Conservation (phyloP, 2,113 vertebrate genomes). For the Ophiodon elongatus region DNA sequence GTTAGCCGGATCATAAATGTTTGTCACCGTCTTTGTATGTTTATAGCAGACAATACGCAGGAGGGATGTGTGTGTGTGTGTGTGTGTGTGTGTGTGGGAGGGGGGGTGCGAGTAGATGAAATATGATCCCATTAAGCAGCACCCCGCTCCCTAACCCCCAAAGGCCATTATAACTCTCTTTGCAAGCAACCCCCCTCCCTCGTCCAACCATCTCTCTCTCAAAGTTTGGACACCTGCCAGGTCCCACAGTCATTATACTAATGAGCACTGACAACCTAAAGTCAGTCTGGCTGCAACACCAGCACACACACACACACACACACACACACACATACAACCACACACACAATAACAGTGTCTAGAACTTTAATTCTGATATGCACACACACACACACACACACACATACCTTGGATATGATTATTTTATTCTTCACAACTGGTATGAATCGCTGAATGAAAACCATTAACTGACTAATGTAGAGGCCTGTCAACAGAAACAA, state of each 20-base stretch:
- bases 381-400: not conserved
- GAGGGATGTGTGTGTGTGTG: slow-evolving; percentile 13
- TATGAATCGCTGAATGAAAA: not conserved
- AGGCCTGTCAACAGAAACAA: not conserved
- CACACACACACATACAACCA: slow-evolving; percentile 39
- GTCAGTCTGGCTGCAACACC: slow-evolving; percentile 65
- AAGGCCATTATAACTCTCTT: slow-evolving; percentile 56
- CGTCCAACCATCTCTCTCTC: slow-evolving; percentile 47
- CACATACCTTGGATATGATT: not conserved
- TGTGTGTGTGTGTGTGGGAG: slow-evolving; percentile 7
- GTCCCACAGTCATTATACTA: slow-evolving; percentile 78
- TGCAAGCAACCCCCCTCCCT: slow-evolving; percentile 11
- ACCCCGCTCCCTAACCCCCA: not conserved
- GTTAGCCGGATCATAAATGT: slow-evolving; percentile 28
- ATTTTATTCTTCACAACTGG: not conserved
- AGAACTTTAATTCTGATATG: not conserved
- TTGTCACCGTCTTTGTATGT: slow-evolving; percentile 50
- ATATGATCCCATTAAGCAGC: slow-evolving; percentile 60
- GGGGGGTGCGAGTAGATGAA: slow-evolving; percentile 37
- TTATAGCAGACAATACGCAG: slow-evolving; percentile 30
- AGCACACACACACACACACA: slow-evolving; percentile 33
- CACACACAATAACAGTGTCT: not conserved
- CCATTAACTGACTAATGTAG: not conserved
- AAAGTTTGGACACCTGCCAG: slow-evolving; percentile 77
- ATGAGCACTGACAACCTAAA: slow-evolving; percentile 73